phyloP scores from a whole-genome alignment of 2,113 vertebrate genomes.

The Plecturocebus donacophilus region DNA sequence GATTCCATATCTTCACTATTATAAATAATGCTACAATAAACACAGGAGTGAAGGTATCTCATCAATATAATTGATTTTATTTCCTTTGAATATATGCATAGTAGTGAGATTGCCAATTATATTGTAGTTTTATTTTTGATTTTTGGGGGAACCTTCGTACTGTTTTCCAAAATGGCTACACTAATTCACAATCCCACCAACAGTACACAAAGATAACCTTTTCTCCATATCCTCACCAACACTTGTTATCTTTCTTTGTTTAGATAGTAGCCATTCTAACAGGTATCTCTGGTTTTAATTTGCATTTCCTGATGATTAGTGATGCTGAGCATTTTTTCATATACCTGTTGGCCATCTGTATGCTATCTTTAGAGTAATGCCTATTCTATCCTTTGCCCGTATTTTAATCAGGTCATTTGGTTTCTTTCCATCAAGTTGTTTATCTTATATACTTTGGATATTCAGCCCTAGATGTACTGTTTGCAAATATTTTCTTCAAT shows the following conservation, averaged over 20 bases:
- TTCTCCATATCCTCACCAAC: no score
- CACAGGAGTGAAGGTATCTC: background rate
- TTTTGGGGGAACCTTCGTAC: background rate
- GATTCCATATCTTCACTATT: background rate
- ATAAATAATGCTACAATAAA: background rate
- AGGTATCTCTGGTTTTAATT: background rate
- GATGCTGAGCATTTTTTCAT: background rate
- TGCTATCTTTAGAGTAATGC: background rate
- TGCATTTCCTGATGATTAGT: background rate
- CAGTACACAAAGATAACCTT: background rate
- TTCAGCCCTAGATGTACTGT: background rate
- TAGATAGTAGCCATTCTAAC: background rate
- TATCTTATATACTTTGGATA: background rate
- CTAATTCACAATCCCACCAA: no score
- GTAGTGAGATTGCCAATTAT: background rate
- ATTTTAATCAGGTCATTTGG: background rate
- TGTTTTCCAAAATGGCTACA: no score
- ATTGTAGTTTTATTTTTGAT: background rate
- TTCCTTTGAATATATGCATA: background rate
- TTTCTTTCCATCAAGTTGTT: background rate
- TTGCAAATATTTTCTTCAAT: background rate
- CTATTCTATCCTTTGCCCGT: background rate
- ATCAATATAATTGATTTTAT: background rate
- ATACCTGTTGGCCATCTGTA: background rate
- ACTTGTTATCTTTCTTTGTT: background rate